Base-by-base conservation (phyloP, 30 jellyfish, hydroid and myxozoan genomes). In the Hydractinia echinata region DNA sequence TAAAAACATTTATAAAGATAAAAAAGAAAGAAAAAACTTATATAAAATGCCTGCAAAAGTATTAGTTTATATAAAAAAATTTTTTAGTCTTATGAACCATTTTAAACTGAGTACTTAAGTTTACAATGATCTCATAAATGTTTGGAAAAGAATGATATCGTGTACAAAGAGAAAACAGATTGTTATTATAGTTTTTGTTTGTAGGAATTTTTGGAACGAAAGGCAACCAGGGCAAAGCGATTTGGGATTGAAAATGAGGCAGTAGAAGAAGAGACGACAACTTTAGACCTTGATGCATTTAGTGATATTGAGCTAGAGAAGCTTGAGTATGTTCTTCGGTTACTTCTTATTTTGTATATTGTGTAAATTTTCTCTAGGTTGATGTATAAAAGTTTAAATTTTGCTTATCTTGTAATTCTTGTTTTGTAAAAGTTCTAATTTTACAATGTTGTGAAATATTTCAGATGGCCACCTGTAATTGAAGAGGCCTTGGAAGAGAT, bases 151-250 rank as follows among this genome's bases (percentile, higher is more conserved):
- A 11, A 11, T 13, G 69, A 11, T 18, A 58, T 13, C 1, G 19
- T 11, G 69, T 11, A 18, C 16, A 58, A 58, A 3, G 19, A 18
- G 19, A 58, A 58, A 58, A 58, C 69, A 58, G 19, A 11, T 58
- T 58, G 15, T 58, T 58, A 58, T 18, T 58, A 11, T 11, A 11
- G 15, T 10, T 73, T n/a, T 7, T 76, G 39, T 54, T 20, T 7
- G 4, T 76, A 89, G 82, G 96, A 89, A 53, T 85, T 88, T 52
- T 14, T 62, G 15, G 51, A 73, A 13, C 74, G 82, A 74, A 81
- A 81, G 49, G 82, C 20, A 56, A 85, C 4, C 54, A 79, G 97
- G 50, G 97, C 97, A 9, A 85, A 85, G 66, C 78, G 97, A 21
- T 90, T 90, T 78, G 97, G 97, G 1, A n/a, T 71, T 19, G 67